Conservation (phyloP, 2,797 vertebrate genomes). For the Centropyge bicolor region DNA sequence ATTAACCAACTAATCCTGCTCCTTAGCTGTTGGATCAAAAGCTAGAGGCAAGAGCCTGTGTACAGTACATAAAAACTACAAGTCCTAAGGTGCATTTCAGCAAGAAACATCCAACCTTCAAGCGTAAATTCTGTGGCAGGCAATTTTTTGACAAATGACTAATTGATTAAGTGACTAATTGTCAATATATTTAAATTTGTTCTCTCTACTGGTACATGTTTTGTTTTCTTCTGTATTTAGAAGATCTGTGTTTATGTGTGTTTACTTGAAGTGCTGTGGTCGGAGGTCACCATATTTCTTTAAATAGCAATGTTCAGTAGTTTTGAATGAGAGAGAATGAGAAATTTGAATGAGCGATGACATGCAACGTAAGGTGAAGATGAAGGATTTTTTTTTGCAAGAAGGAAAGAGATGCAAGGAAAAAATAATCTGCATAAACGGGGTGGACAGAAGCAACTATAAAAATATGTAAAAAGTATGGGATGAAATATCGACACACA, state of each 20-base stretch:
- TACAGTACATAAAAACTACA: neutral
- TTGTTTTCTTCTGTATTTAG: neutral
- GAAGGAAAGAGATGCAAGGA: neutral
- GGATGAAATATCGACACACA: conserved; percentile 44
- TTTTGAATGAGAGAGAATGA: neutral
- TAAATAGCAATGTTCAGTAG: neutral
- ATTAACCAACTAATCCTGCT: no score
- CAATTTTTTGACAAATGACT: no score
- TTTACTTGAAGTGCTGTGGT: neutral
- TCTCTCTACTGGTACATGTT: neutral
- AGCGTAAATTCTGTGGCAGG: no score
- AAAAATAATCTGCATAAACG: conserved; percentile 35
- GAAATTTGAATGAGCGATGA: neutral
- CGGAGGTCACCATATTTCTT: neutral
- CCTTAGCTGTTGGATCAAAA: neutral
- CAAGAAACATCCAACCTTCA: neutral
- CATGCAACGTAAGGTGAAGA: conserved; percentile 9
- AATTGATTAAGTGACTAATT: neutral
- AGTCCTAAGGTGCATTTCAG: neutral
- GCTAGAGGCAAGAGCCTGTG: neutral
- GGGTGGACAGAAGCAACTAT: conserved; percentile 27
- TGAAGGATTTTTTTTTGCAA: neutral
- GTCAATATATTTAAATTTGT: neutral
- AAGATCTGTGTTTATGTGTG: neutral
- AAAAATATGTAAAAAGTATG: conserved; percentile 30